Conservation (phyloP, 30 jellyfish, hydroid and myxozoan genomes). For the Rhopilema esculentum region DNA sequence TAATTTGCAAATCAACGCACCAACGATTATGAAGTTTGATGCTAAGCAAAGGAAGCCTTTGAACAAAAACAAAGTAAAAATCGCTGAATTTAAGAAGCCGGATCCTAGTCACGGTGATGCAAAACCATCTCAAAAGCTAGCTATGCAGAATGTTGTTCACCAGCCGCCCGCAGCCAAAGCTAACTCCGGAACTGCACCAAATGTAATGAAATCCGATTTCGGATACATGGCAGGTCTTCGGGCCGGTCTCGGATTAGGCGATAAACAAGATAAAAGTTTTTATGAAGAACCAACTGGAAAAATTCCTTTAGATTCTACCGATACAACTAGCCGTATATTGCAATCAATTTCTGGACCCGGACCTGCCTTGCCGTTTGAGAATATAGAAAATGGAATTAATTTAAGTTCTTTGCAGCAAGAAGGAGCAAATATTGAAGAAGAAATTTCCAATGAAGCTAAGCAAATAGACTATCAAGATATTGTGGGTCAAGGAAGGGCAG, state of each 20-base stretch:
- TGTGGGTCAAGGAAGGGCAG: background rate
- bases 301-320: conserved; percentile 23
- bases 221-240: conserved; percentile 51
- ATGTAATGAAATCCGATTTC: conserved; percentile 5
- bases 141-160: background rate
- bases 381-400: background rate
- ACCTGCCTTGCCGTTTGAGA: background rate
- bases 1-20: background rate
- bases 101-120: background rate
- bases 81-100: background rate
- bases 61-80: background rate
- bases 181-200: background rate
- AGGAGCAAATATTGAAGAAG: conserved; percentile 10
- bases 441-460: background rate
- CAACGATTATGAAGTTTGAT: background rate
- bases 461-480: background rate
- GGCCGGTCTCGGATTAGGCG: conserved; percentile 54
- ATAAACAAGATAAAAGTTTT: background rate
- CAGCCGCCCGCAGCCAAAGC: background rate
- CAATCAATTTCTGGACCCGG: conserved; percentile 13
- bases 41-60: background rate
- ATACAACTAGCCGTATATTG: conserved; percentile 10
- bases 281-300: conserved; percentile 49
- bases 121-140: background rate
- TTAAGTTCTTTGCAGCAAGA: conserved; percentile 13